Evolutionary conservation across 2,797 vertebrate species (phyloP), one percentile per base, ranked within the genome.

Genomic region (Coregonus sp.): DNA sequence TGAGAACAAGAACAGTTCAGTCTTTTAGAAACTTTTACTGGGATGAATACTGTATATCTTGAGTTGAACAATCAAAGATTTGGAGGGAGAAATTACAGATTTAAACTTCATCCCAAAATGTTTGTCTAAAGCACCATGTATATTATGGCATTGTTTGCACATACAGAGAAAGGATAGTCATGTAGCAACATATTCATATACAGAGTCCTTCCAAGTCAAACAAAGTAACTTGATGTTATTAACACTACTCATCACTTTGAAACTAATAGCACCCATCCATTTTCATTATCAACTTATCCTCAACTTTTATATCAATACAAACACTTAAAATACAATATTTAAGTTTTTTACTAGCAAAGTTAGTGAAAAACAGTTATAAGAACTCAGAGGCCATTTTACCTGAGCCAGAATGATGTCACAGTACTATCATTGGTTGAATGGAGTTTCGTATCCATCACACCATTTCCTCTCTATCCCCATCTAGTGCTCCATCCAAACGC

Each of bases 401-500:
- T 12, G 31, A 18, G 25, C 5, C n/a, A 59, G 18, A 20, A 18
- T 20, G 20, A 20, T 25, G 20, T 25, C 7, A 7, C 25, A 63
- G 59, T 63, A 25, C 20, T 25, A 11, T 12, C 6, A 59, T n/a
- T 59, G n/a, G 20, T 63, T 63, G 4, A 35, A n/a, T 16, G 15
- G 15, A 18, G 15, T 35, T 35, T 35, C 2, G 25, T 67, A 15
- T 67, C 14, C 29, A 18, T 67, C 12, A 15, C 31, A 67, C 5
- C 31, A 67, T 67, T 33, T 35, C 14, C 66, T 20, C 50, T 47
- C 2, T 69, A 2, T 11, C 12, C 54, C 5, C 75, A 52, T 90
- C 70, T 82, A 97, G 96, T 20, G 89, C 90, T 2, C 85, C 93
- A 31, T 90, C 94, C 73, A 97, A 95, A 87, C 97, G 96, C 31